Evolutionary conservation across 2,113 vertebrate genomes (phyloP), one percentile per base, ranked within the genome.

Genomic region (Psephotus haematonotus): DNA sequence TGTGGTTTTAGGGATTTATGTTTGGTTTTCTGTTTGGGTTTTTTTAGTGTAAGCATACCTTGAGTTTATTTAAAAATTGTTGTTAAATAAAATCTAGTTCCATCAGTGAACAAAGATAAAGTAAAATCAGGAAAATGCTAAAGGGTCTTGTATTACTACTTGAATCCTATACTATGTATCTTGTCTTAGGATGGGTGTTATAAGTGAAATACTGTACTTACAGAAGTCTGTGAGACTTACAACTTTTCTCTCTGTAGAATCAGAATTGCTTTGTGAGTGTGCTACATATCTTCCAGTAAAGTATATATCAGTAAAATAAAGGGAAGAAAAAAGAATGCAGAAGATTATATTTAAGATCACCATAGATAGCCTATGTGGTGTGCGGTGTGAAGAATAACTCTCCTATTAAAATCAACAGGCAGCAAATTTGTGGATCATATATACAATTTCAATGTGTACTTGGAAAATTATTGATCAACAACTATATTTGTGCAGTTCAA

Each of bases 61-160:
- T 3, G 23, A 72, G 69, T 84, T 62, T 86, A 53, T 87, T 91
- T 94, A 65, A 96, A 95, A 95, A 95, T 79, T 91, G 31, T 82
- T 65, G 79, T 19, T 75, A 89, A 86, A 90, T 72, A 87, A 96
- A 84, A 17, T 60, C 27, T 33, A 72, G 12, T 95, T 77, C 83
- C 20, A 62, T 53, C 18, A 41, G 25, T 76, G 31, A 84, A 17
- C 4, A 29, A 35, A 81, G 44, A 31, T 24, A 37, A 77, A 74
- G n/a, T 9, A 74, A 55, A 65, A 86, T 81, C 39, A 74, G 28
- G 8, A 78, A 60, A 65, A 86, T 81, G 33, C 41, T 53, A 23
- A 83, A n/a, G 11, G 10, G 7, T 62, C 9, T 22, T 55, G 10
- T 82, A 18, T 47, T 77, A 33, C 13, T 22, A 10, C 6, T 91